Evolutionary conservation across 1,140 invertebrate species (phyloP), one percentile per base, ranked within the genome.

Genomic region (Elysia chlorotica): DNA sequence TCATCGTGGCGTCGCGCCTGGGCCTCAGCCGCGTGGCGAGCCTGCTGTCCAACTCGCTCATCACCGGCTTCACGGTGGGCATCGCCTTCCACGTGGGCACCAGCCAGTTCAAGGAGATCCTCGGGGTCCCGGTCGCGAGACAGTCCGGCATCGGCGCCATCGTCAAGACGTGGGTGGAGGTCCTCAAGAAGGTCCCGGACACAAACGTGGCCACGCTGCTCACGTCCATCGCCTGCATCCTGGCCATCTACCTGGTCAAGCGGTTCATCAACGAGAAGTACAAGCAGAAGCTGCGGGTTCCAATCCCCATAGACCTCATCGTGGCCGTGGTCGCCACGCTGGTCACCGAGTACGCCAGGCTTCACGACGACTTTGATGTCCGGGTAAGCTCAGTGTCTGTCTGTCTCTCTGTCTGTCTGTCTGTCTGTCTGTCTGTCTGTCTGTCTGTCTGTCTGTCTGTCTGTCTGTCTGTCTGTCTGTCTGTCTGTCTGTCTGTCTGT

Each of bases 21-120:
- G 79, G 77, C 2, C 74, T 89, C 21, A 88, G 88, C 14, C 78
- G 84, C 25, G 75, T 89, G 3, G 82, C 87, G 1, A 79, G 82
- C 33, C 85, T 88, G 67, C 78, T 89, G 67, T 87, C 87, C 21
- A 87, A 89, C 72, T 82, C 86, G 25, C 77, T 89, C 65, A 81
- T 89, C 3, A 85, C 86, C 65, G 87, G 84, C 19, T 88, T 89
- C 65, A 87, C 87, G 38, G 83, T 85, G n/a, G 88, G 85, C 30
- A 83, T 87, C 35, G 87, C 88, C 1, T 78, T 87, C 62, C 88
- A 89, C 73, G 87, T 89, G 6, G 79, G 86, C n/a, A 82, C 82
- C 25, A 84, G 83, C 76, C 88, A 89, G 79, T 73, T 89, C 17
- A 82, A 81, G 74, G 75, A 82, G 65, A 74, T 89, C 3, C 80